Evolutionary conservation across 2,113 vertebrate species (phyloP), one percentile per base, ranked within the genome.

Genomic region (Strix aluco): DNA sequence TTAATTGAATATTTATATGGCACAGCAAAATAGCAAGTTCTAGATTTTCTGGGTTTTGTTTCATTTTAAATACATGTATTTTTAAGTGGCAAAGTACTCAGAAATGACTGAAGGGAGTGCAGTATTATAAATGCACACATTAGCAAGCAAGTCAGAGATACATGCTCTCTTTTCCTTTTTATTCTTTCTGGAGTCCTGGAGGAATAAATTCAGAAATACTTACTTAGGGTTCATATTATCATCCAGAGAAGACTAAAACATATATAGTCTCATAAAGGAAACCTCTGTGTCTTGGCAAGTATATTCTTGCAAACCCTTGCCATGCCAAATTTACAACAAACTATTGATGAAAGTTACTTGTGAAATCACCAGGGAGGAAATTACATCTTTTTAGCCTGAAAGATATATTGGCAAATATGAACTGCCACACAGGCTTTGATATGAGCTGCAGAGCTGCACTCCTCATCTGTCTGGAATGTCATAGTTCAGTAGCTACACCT

Each of bases 391-490:
- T 94, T 80, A 88, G 21, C n/a, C 47, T 86, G 83, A 46, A 95
- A 87, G 77, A 91, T 92, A 89, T 22, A 82, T 73, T 94, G 87
- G 65, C 70, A 90, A 78, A 95, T 90, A 51, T 20, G 94, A 95
- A 67, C 40, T 86, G 91, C 94, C 95, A 96, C 44, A 26, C 0
- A 47, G 78, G 82, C 59, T 95, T 95, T 92, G 80, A 81, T 84
- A 77, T 23, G 59, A 90, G 80, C 78, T 81, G 67, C 84, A 94
- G 26, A 94, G 26, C 46, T 88, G 79, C 86, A 14, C 81, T 81
- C 77, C 82, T 95, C 40, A 19, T 85, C 67, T 85, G 54, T 27
- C 88, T 95, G 65, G 15, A 83, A 71, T 96, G 90, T 91, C 77
- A 82, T 3, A 63, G 83, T 75, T 88, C 96, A 86, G 74, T n/a